Evolutionary conservation across 2,113 vertebrate genomes (phyloP).

Genomic region (Cyprinodon variegatus): DNA sequence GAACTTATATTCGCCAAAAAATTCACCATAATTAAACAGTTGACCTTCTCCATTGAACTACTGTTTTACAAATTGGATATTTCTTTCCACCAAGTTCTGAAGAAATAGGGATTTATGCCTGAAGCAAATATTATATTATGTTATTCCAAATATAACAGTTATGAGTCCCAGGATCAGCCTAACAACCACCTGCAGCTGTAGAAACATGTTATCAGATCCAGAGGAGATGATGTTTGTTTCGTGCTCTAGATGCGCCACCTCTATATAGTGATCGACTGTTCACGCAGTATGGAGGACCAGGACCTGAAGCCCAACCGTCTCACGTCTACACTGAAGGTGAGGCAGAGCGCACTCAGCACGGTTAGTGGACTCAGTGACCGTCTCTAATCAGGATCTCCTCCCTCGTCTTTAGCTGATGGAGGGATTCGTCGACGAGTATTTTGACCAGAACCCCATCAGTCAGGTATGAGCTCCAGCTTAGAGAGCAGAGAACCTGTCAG

Average conservation of each 20-base stretch:
- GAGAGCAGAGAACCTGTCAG: too few species aligned
- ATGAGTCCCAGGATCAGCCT: not conserved
- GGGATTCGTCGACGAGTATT: constrained; percentile 95
- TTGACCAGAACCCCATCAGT: constrained; percentile 98
- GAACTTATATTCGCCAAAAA: too few species aligned
- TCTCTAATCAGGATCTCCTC: not conserved
- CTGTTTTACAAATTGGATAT: too few species aligned
- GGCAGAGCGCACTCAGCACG: not conserved
- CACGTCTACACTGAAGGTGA: constrained; percentile 90
- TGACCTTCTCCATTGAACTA: too few species aligned
- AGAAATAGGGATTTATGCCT: too few species aligned
- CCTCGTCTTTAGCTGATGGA: constrained; percentile 85
- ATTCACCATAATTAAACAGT: too few species aligned
- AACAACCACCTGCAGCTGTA: too few species aligned
- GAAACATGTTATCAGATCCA: not conserved
- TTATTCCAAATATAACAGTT: too few species aligned
- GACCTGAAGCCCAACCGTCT: constrained; percentile 94
- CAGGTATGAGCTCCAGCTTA: constrained; percentile 83
- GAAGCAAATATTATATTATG: too few species aligned
- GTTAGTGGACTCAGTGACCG: rapidly evolving
- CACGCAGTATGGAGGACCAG: constrained; percentile 97
- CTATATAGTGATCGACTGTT: constrained; percentile 91
- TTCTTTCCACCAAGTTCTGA: too few species aligned
- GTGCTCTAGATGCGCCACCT: constrained; percentile 94
- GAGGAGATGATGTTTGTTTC: constrained; percentile 8